These are phyloP conservation scores for Drymonia ruficornis DNA, from an alignment of 2,888 invertebrate species.

Conservation along the genomic window DNA sequence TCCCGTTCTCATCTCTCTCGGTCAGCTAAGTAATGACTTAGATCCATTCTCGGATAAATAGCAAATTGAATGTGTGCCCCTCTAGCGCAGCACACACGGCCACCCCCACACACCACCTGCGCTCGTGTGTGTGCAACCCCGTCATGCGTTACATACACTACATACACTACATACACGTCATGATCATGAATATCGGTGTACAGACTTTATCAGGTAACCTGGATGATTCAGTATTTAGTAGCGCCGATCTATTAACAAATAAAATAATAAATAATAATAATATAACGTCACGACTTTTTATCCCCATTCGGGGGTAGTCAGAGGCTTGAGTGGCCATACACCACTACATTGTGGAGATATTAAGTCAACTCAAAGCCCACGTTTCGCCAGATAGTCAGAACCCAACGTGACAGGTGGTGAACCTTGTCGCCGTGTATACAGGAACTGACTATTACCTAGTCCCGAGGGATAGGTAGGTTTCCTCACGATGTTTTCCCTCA, in stretches of 20 bases:
- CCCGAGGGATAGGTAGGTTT: too few relatives aligned
- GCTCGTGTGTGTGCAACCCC: constrained; percentile 29
- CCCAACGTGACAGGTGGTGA: too few relatives aligned
- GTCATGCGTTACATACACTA: constrained; percentile 5
- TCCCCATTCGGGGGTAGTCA: too few relatives aligned
- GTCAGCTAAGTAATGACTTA: constrained; percentile 84
- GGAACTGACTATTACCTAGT: too few relatives aligned
- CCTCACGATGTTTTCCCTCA: too few relatives aligned
- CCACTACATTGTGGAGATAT: too few relatives aligned
- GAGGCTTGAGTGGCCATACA: too few relatives aligned
- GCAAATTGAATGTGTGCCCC: constrained; percentile 82
- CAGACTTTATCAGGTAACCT: constrained; percentile 28
- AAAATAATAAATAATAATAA: too few relatives aligned
- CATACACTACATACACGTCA: not conserved
- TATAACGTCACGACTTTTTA: too few relatives aligned
- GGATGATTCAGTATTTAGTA: constrained; percentile 45
- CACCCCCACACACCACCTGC: constrained; percentile 35
- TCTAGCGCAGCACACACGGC: constrained; percentile 44
- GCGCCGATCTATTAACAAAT: constrained; percentile 20
- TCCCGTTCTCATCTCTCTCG: constrained; percentile 77
- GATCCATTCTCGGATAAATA: constrained; percentile 84
- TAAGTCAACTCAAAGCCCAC: too few relatives aligned
- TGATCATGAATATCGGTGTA: constrained; percentile 11
- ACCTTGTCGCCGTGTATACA: too few relatives aligned
- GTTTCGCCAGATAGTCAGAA: too few relatives aligned